Conservation (phyloP, 2,888 invertebrate species). For the Sinhomidia bicolor region DNA sequence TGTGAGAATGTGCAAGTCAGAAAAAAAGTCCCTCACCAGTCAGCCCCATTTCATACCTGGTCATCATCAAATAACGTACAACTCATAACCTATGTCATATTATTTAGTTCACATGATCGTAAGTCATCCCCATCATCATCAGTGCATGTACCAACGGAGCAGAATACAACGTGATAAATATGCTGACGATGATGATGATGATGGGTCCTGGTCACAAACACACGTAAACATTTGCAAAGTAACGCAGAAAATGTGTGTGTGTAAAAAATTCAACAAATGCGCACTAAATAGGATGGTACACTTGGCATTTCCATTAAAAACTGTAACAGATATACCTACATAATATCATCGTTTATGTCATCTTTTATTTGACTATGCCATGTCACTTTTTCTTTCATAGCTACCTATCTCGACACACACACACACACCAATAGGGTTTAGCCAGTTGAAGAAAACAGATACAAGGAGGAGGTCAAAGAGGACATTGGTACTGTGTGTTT, state of each 20-base stretch:
- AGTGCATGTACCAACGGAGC: conserved; percentile 2
- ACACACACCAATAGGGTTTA: too few species aligned
- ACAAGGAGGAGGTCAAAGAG: not conserved
- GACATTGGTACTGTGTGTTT: not conserved
- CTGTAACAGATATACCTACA: conserved; percentile 10
- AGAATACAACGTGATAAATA: conserved; percentile 4
- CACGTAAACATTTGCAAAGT: not conserved
- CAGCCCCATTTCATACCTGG: conserved; percentile 20
- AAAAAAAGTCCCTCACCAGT: not conserved
- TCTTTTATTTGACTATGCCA: not conserved
- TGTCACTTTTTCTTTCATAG: not conserved
- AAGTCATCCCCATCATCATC: conserved; percentile 14
- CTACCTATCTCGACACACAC: not conserved
- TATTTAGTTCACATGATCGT: conserved; percentile 15
- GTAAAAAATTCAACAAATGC: not conserved
- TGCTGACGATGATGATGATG: not conserved
- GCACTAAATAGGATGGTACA: not conserved
- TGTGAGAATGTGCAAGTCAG: conserved; percentile 21
- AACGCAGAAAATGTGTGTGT: not conserved
- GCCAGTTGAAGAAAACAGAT: not conserved
- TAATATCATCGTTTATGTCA: not conserved
- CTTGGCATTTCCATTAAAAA: conserved; percentile 22
- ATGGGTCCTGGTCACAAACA: conserved; percentile 9
- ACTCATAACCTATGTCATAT: conserved; percentile 32
- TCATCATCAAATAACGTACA: conserved; percentile 33